Base-by-base conservation (phyloP, 2,113 vertebrate species). In the Lucifuga dentata region DNA sequence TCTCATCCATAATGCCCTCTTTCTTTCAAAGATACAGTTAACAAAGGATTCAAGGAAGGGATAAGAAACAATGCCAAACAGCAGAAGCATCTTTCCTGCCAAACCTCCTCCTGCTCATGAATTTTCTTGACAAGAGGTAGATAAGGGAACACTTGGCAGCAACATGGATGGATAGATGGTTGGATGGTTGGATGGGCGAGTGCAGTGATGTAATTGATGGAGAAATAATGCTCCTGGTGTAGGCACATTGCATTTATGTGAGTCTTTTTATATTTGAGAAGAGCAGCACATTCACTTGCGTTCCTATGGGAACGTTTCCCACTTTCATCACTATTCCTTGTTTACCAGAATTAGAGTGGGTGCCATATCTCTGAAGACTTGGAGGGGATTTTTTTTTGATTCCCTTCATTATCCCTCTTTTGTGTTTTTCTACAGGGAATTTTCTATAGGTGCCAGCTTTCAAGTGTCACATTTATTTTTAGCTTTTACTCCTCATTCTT, bases 101-200 rank as follows among this genome's bases (percentile, higher is more conserved):
- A 65, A 77, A 78, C 77, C 53, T 68, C 55, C 48, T 9, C 36
- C 53, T 2, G 33, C 68, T 44, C 51, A 66, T 66, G 70, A 38
- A 43, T 74, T 64, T 41, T 51, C 24, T 59, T 23, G 39, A 71
- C 24, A 7, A 63, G 61, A 67, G 44, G 43, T 24, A 84, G 73
- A 79, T 86, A 84, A 80, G 68, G 63, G 68, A 74, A 63, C 64
- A 65, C 68, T 77, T 86, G 74, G 68, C 65, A 77, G 61, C 36
- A 69, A 51, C 3, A 12, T 45, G 40, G 17, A 17, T 56, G 16
- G 60, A 62, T 20, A 5, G 43, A 46, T 45, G 20, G 66, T 74
- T 61, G 48, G 75, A 57, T 73, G 12, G 56, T 56, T 43, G n/a
- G 35, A 24, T 57, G 40, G 60, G 58, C 33, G 3, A 20, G 50